phyloP scores from a whole-genome alignment of 1,140 invertebrate genomes.

The Ostrea edulis region DNA sequence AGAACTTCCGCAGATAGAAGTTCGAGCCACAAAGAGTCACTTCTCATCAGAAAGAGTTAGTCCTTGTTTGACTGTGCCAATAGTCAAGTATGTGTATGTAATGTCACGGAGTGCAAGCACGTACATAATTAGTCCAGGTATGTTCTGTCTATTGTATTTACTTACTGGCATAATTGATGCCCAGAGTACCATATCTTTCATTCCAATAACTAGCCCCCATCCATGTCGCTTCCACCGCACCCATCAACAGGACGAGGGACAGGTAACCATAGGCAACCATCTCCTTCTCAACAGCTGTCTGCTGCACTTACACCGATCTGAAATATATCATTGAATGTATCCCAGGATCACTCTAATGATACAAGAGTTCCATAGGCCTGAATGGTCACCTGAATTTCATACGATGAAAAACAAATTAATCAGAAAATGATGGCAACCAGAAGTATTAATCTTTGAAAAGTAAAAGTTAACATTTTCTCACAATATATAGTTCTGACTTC shows the following conservation, averaged over 20 bases:
- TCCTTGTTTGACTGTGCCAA: too few relatives aligned
- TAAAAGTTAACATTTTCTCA: too few relatives aligned
- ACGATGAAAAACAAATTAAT: too few relatives aligned
- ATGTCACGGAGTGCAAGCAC: too few relatives aligned
- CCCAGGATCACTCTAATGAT: too few relatives aligned
- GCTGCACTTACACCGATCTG: background rate
- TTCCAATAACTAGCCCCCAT: constrained; percentile 51
- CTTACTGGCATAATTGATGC: constrained; percentile 54
- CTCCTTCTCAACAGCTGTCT: background rate
- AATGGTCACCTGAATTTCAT: too few relatives aligned
- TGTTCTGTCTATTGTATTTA: background rate
- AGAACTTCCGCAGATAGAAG: too few relatives aligned
- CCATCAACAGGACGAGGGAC: background rate
- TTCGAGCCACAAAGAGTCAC: too few relatives aligned
- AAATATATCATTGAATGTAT: background rate
- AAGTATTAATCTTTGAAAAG: too few relatives aligned
- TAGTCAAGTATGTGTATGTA: too few relatives aligned
- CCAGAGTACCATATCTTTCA: constrained; percentile 44
- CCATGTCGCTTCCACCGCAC: constrained; percentile 5
- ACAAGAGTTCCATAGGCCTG: background rate
- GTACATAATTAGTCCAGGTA: background rate
- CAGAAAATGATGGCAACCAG: background rate
- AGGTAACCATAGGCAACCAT: background rate
- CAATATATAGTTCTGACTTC: background rate
- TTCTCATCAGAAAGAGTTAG: too few relatives aligned